Conservation (phyloP, 2,888 invertebrate genomes). For the Melanchra persicariae region DNA sequence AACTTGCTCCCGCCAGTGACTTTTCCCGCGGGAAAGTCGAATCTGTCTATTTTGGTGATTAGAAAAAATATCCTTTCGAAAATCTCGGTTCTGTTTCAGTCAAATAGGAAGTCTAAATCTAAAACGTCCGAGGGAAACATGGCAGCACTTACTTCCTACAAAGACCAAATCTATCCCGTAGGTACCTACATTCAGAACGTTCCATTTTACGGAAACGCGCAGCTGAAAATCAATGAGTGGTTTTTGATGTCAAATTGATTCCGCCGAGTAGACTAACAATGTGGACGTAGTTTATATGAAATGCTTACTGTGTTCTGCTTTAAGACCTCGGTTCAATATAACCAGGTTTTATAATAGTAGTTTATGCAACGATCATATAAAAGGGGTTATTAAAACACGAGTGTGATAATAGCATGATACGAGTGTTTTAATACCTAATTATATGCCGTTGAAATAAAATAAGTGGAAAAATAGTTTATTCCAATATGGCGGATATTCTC, state of each 20-base stretch:
- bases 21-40: too few relatives aligned
- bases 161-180: conserved; percentile 36
- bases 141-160: conserved; percentile 47
- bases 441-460: too few relatives aligned
- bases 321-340: conserved; percentile 18
- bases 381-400: too few relatives aligned
- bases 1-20: too few relatives aligned
- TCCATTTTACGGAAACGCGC: conserved; percentile 42
- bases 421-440: too few relatives aligned
- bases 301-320: conserved; percentile 38
- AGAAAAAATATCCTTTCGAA: neutral
- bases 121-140: conserved; percentile 28
- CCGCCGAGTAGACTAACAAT: conserved; percentile 57
- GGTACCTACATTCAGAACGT: conserved; percentile 30
- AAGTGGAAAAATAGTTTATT: too few relatives aligned
- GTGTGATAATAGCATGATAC: too few relatives aligned
- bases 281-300: conserved; percentile 53
- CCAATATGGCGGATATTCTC: too few relatives aligned
- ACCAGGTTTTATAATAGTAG: conserved; percentile 16
- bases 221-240: conserved; percentile 61
- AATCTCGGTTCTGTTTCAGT: neutral
- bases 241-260: conserved; percentile 67
- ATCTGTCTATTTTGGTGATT: neutral
- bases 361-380: too few relatives aligned
- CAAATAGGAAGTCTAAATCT: conserved; percentile 6